Percentiles rank a stretch among this genome's conserved stretches.
phyloP scores from a whole-genome alignment of 2,888 invertebrate genomes.

The Alloplasta piceator region DNA sequence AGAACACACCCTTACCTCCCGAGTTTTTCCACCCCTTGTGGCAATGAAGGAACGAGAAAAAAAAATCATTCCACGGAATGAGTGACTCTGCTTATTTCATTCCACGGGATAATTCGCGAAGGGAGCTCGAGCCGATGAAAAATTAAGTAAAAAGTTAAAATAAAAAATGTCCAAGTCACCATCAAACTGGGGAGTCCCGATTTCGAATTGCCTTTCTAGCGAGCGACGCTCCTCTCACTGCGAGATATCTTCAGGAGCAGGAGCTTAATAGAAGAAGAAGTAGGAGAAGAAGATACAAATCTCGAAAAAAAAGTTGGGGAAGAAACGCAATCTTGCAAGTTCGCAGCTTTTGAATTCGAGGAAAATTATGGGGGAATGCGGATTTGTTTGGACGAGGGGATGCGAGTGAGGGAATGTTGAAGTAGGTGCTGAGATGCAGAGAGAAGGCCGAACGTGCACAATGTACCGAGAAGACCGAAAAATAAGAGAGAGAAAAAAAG shows the following conservation, averaged over 20 bases:
- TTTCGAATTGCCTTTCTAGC: conserved; percentile 46
- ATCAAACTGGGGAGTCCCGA: conserved; percentile 39
- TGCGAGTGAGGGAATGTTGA: conserved; percentile 26
- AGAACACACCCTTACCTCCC: neutral
- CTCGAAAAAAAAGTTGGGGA: neutral
- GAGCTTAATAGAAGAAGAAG: conserved; percentile 12
- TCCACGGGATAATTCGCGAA: conserved; percentile 56
- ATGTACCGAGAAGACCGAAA: conserved; percentile 25
- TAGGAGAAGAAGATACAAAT: conserved; percentile 38
- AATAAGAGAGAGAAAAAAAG: conserved; percentile 61
- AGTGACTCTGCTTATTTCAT: conserved; percentile 78
- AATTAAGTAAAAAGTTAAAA: conserved; percentile 8
- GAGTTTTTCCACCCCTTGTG: conserved; percentile 16
- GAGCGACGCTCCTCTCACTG: neutral
- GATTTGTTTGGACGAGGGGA: conserved; percentile 14
- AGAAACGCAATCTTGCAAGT: conserved; percentile 53
- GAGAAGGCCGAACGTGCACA: conserved; percentile 56
- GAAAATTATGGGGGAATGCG: conserved; percentile 30
- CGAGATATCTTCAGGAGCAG: conserved; percentile 3
- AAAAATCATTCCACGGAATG: conserved; percentile 78
- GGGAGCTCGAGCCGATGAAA: conserved; percentile 1
- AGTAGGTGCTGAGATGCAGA: conserved; percentile 43
- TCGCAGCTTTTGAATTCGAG: conserved; percentile 47
- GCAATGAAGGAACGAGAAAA: conserved; percentile 58
- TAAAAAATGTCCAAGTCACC: conserved; percentile 45